Base-by-base conservation (phyloP, 2,888 invertebrate genomes). In the Lycaena phlaeas region DNA sequence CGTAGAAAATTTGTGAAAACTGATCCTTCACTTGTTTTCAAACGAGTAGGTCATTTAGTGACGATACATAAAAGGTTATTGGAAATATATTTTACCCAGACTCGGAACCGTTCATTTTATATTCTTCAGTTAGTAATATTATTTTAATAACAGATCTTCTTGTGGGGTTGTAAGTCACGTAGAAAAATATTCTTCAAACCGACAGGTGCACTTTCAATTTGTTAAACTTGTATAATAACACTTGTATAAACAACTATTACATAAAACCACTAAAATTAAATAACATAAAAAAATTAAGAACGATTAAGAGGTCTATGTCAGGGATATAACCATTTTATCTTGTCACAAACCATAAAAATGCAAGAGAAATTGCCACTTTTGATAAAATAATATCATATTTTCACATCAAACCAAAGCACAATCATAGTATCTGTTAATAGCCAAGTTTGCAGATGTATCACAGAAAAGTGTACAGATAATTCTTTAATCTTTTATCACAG, bases 101-200 rank as follows among this genome's bases (percentile, higher is more conserved):
- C 85, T 92, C 91, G 59, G 91, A 90, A 75, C 90, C 89, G 86
- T 92, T 92, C 91, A 91, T 92, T 67, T 67, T 86, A 76, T 55
- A 53, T 46, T 51, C 50, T 61, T 64, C 50, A 49, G 25, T 31
- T 22, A 45, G 42, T 50, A 52, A 50, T 56, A 53, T 50, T 46
- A 51, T 45, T 44, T 34, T 46, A 44, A 50, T 47, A 53, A 55
- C 58, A 64, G 60, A 59, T 59, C 58, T 56, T 64, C 54, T 50
- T 61, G 53, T 45, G 46, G 50, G 56, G 56, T 51, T 57, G 57
- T 59, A 50, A 53, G 57, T 56, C 64, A 61, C 61, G 64, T n/a
- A 61, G 53, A 43, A 34, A 42, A 42, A 44, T 51, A 50, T 58
- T 59, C 52, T 62, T 60, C 53, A 58, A 54, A 50, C 53, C 70